Percentiles rank a stretch among this genome's conserved stretches.
These are phyloP conservation scores for Drepana arcuata DNA, from an alignment of 1,140 invertebrate genomes.

Conservation along the genomic window DNA sequence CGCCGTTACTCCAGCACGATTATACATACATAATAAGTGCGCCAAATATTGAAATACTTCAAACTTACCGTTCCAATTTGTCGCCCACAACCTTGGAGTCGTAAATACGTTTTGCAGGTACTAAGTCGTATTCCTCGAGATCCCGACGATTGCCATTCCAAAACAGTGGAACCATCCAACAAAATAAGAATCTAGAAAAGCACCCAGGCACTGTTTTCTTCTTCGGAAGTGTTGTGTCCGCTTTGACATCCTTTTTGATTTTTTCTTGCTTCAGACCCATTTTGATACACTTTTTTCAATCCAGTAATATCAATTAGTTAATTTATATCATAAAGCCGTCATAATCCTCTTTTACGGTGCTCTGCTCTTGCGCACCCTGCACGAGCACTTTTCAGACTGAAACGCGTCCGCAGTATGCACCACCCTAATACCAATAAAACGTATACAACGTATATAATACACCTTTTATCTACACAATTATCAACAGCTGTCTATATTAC, in stretches of 20 bases:
- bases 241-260: conserved; percentile 17
- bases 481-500: too few species aligned
- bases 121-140: conserved; percentile 77
- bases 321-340: not conserved
- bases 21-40: conserved; percentile 7
- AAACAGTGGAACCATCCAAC: conserved; percentile 77
- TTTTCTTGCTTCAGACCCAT: conserved; percentile 8
- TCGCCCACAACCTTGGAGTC: conserved; percentile 73
- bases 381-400: conserved; percentile 4
- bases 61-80: conserved; percentile 73
- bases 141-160: conserved; percentile 76
- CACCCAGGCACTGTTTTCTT: conserved; percentile 30
- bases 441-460: too few species aligned
- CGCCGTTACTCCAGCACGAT: too few species aligned
- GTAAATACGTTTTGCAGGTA: conserved; percentile 72
- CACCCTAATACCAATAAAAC: conserved; percentile 18
- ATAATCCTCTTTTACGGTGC: not conserved
- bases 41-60: not conserved
- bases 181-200: conserved; percentile 50
- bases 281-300: too few species aligned
- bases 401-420: conserved; percentile 8
- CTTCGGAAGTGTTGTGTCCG: conserved; percentile 9
- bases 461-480: too few species aligned
- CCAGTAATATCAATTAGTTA: not conserved
- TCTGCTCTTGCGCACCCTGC: conserved; percentile 5